A percentile compares a stretch with the other conserved stretches of the same genome.
Evolutionary conservation across 2,888 invertebrate species (phyloP).

Genomic region (Xylophagus ater): DNA sequence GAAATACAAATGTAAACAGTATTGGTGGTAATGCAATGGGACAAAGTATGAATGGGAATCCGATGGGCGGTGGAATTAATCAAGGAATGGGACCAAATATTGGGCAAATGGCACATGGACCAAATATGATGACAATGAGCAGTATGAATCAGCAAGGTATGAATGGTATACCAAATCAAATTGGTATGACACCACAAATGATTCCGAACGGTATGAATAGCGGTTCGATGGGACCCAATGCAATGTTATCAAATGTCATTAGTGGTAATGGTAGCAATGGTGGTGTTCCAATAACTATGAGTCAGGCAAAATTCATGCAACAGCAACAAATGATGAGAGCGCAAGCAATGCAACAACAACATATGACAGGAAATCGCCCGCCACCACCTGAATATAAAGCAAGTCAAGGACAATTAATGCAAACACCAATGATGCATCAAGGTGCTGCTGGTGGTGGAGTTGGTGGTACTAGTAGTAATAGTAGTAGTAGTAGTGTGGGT

Average conservation of each 20-base stretch:
- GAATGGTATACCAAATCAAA: constrained; percentile 20
- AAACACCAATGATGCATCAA: constrained; percentile 46
- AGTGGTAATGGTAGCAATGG: too few species aligned
- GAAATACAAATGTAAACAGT: constrained; percentile 3
- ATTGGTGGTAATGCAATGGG: constrained; percentile 6
- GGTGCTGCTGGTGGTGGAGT: constrained; percentile 29
- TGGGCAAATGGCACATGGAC: constrained; percentile 21
- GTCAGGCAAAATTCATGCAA: constrained; percentile 55
- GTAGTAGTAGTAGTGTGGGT: too few species aligned
- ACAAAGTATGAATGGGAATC: constrained; percentile 25
- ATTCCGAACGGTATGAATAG: constrained; percentile 29
- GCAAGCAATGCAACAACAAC: constrained; percentile 41
- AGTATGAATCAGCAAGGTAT: constrained; percentile 15
- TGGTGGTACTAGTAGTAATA: too few species aligned
- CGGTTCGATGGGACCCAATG: constrained; percentile 22
- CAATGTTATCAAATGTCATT: constrained; percentile 21
- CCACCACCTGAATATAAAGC: constrained; percentile 82
- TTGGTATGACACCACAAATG: constrained; percentile 15
- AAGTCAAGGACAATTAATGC: constrained; percentile 39
- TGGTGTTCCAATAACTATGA: constrained; percentile 29
- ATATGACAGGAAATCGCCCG: constrained; percentile 49
- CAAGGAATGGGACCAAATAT: constrained; percentile 24
- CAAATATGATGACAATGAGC: constrained; percentile 17
- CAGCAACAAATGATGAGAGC: constrained; percentile 53
- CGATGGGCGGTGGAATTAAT: constrained; percentile 26